Evolutionary conservation across 2,113 vertebrate genomes (phyloP).

Genomic region (Neopipo cinnamomea): DNA sequence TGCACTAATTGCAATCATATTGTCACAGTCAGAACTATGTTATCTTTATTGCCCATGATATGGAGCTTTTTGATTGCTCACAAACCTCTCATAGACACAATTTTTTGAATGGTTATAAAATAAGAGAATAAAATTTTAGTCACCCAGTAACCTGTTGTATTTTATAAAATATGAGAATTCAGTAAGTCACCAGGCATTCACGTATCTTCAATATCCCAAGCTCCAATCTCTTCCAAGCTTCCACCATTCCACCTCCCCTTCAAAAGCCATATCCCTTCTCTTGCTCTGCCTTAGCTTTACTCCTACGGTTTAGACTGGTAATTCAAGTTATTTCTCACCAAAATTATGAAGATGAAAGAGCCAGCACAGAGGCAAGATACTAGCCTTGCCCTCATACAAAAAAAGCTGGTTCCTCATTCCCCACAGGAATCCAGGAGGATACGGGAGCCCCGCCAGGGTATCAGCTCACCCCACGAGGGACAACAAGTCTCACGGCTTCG

Average conservation of each 20-base stretch:
- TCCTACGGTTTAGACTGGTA: neutral
- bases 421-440: neutral
- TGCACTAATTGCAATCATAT: neutral
- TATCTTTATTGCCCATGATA: neutral
- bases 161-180: neutral
- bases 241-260: neutral
- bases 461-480: neutral
- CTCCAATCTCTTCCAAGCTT: neutral
- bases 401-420: neutral
- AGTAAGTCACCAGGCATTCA: neutral
- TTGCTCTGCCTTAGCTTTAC: neutral
- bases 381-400: neutral
- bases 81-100: neutral
- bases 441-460: neutral
- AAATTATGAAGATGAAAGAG: neutral
- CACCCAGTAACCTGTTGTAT: neutral
- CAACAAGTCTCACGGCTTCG: neutral
- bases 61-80: neutral
- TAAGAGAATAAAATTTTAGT: neutral
- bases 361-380: neutral
- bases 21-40: neutral
- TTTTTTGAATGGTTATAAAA: neutral
- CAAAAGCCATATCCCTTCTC: neutral
- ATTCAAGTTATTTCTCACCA: neutral
- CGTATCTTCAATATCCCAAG: neutral